Conservation (phyloP, 2,888 invertebrate genomes). For the Papilio protenor region DNA sequence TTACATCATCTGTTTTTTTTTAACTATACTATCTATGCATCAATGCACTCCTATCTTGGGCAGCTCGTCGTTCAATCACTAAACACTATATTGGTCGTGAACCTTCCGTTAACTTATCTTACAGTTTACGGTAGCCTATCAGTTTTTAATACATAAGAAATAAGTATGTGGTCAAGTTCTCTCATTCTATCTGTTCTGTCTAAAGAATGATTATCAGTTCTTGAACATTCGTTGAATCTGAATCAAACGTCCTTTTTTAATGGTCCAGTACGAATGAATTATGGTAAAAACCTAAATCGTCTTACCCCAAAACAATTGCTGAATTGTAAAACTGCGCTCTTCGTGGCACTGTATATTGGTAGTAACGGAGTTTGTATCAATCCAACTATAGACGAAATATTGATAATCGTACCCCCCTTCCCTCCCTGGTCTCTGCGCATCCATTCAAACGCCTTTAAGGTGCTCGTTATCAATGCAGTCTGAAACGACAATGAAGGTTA, state of each 20-base stretch:
- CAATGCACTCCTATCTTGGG: too few relatives aligned
- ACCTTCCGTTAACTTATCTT: too few relatives aligned
- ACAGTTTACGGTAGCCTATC: too few relatives aligned
- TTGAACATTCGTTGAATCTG: too few relatives aligned
- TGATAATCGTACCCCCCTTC: conserved; percentile 71
- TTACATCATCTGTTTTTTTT: background rate
- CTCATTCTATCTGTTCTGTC: too few relatives aligned
- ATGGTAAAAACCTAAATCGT: background rate
- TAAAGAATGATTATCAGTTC: too few relatives aligned
- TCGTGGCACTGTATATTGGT: conserved; percentile 73
- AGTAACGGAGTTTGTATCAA: conserved; percentile 58
- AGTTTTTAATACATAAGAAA: too few relatives aligned
- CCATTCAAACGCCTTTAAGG: conserved; percentile 67
- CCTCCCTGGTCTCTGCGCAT: conserved; percentile 73
- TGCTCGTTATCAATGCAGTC: conserved; percentile 69
- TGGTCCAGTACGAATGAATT: background rate
- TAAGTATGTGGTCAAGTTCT: too few relatives aligned
- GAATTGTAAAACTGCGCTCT: conserved; percentile 74
- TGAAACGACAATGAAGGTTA: conserved; percentile 47
- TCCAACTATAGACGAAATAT: conserved; percentile 72
- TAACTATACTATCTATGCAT: background rate
- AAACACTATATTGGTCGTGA: too few relatives aligned
- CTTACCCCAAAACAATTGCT: conserved; percentile 75
- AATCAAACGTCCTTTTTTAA: too few relatives aligned
- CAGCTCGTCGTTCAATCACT: too few relatives aligned